These are phyloP conservation scores for Gadus macrocephalus DNA, from an alignment of 2,113 vertebrate genomes.

Conservation along the genomic window DNA sequence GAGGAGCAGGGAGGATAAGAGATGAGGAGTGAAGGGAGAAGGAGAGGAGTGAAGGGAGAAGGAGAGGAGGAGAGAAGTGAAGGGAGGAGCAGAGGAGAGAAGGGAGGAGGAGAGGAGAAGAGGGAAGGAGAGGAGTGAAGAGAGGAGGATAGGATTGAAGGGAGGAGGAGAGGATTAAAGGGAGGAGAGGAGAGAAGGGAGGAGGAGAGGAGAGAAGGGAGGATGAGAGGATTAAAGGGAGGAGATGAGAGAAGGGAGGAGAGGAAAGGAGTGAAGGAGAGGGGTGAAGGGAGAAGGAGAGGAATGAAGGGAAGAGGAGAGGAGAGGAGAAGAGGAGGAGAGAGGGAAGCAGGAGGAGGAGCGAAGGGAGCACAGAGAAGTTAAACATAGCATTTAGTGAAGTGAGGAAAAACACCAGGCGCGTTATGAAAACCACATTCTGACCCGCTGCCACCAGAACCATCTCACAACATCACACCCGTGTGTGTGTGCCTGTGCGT, in stretches of 20 bases:
- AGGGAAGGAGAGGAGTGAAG: neutral
- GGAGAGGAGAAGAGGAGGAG: too few relatives aligned
- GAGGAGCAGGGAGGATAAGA: neutral
- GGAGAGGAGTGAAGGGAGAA: neutral
- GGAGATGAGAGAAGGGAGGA: neutral
- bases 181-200: neutral
- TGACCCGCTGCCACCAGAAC: too few relatives aligned
- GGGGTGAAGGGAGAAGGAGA: neutral
- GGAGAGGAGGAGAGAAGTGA: too few relatives aligned
- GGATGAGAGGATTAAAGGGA: neutral
- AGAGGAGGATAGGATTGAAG: neutral
- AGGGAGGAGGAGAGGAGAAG: neutral
- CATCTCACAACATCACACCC: too few relatives aligned
- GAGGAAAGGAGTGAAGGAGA: neutral
- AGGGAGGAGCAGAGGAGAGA: neutral
- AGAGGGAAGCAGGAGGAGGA: neutral
- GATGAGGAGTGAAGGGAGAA: neutral
- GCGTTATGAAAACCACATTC: neutral
- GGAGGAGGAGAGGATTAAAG: neutral
- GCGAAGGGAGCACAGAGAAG: too few relatives aligned
- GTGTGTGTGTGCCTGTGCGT: neutral
- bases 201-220: neutral
- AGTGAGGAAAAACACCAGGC: neutral
- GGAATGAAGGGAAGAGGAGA: neutral
- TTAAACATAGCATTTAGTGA: too few relatives aligned